Percentiles rank a stretch among this genome's conserved stretches.
These are phyloP conservation scores for Leptatherina wallacei DNA, from an alignment of 2,797 vertebrate species.

Conservation along the genomic window DNA sequence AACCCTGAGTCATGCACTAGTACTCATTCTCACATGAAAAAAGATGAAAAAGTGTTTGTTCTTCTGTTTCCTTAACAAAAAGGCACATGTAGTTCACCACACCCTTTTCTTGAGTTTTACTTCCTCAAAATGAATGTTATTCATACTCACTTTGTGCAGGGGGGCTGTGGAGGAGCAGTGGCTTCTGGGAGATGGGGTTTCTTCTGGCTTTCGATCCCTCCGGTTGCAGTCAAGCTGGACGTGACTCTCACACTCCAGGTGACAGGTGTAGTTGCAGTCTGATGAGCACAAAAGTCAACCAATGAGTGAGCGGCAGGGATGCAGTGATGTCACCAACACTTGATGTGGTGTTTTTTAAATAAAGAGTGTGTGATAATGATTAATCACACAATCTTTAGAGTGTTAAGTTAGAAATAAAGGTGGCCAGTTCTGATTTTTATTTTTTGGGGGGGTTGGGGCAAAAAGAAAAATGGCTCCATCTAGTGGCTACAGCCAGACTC, in stretches of 20 bases:
- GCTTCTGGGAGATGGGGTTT: constrained; percentile 77
- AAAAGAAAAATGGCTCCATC: constrained; percentile 49
- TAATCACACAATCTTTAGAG: too few relatives aligned
- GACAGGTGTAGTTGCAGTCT: constrained; percentile 97
- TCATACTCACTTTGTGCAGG: constrained; percentile 67
- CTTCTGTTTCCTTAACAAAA: background rate
- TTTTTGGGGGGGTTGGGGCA: too few relatives aligned
- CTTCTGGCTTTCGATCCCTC: constrained; percentile 67
- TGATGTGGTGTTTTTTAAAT: background rate
- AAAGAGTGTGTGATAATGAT: background rate
- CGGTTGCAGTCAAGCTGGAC: constrained; percentile 92
- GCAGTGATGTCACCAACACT: background rate
- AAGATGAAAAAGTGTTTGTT: background rate
- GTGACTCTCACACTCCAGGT: constrained; percentile 88
- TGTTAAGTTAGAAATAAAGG: constrained; percentile 12
- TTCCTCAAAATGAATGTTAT: background rate
- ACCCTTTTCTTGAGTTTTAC: fast-evolving
- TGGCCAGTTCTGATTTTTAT: background rate
- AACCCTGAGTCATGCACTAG: constrained; percentile 26
- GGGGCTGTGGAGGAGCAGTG: constrained; percentile 46
- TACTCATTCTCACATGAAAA: background rate
- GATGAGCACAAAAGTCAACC: constrained; percentile 41
- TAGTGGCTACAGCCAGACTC: constrained; percentile 52
- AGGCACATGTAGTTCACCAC: background rate
- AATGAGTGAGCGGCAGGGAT: background rate